Evolutionary conservation across 2,797 vertebrate genomes (phyloP).

Genomic region (Austrolebias charrua): DNA sequence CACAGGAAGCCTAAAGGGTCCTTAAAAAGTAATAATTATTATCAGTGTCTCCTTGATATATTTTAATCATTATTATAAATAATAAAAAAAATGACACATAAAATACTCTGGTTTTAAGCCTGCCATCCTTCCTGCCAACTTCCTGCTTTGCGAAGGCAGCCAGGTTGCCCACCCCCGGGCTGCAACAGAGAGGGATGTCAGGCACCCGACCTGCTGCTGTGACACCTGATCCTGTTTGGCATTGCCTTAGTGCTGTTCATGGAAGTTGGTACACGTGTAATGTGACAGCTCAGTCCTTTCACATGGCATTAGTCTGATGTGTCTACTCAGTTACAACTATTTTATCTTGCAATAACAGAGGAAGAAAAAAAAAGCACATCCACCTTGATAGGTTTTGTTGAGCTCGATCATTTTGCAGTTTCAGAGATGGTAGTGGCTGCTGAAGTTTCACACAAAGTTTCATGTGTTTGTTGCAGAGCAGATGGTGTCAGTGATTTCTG

Average conservation of each 20-base stretch:
- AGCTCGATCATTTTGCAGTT: slow-evolving; percentile 43
- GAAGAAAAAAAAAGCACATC: slow-evolving; percentile 39
- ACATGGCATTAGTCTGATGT: slow-evolving; percentile 67
- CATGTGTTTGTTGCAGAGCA: slow-evolving; percentile 1
- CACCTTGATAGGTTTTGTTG: slow-evolving; percentile 36
- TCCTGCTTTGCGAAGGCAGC: slow-evolving; percentile 21
- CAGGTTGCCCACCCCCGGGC: slow-evolving; percentile 28
- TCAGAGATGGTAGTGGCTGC: slow-evolving; percentile 10
- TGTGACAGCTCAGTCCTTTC: slow-evolving; percentile 78
- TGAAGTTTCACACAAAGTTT: background rate
- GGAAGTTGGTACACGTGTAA: slow-evolving; percentile 82
- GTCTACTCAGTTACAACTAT: slow-evolving; percentile 62
- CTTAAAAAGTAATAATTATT: no score
- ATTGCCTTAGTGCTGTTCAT: slow-evolving; percentile 66
- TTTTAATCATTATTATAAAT: no score
- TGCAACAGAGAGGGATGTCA: slow-evolving; percentile 53
- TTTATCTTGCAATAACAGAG: slow-evolving; percentile 41
- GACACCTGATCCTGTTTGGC: slow-evolving; percentile 77
- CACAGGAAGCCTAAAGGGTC: no score
- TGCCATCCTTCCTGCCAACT: background rate
- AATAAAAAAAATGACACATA: no score
- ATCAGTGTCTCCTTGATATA: no score
- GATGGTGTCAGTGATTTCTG: background rate
- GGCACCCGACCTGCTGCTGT: slow-evolving; percentile 44
- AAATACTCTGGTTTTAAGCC: no score